Base-by-base conservation (phyloP, 2,113 vertebrate genomes). In the pig (Sus scrofa) region DNA sequence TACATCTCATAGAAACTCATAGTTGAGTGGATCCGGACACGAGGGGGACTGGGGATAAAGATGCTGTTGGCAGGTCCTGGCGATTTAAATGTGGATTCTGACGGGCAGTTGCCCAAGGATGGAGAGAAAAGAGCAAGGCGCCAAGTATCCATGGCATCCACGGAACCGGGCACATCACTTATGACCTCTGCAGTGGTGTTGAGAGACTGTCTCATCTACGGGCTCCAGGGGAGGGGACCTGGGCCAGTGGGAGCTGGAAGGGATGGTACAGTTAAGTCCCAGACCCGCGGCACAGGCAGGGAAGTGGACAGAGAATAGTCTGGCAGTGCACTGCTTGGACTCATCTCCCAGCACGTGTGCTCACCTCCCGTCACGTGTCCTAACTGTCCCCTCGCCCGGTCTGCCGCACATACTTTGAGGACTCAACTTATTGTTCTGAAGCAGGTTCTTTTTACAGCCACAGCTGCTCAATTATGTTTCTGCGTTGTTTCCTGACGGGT, bases 381-480 rank as follows among this genome's bases (percentile, higher is more conserved):
- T 74, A 26, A 30, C 67, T n/a, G 22, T 92, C 37, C 30, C 9
- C 0, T 86, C 85, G 81, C 60, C 19, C 0, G 9, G 83, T 65
- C 77, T 30, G 16, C 10, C 1, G 68, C 14, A 32, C 68, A 9
- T 13, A 58, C 71, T 96, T 86, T 74, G 22, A 81, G 83, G 83
- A 96, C 30, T 34, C 14, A 0, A 50, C 7, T 4, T 73, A 39
- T 87, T 86, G 7, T 20, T 94, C 50, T 24, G 70, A 97, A 93
- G 83, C 37, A 77, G 82, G 71, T 74, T 97, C 88, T 95, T 94
- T 98, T 96, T 97, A 89, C 70, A 96, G 92, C 71, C 85, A 77
- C 96, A 97, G 98, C 97, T 98, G 97, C 94, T 98, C 96, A 83
- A 75, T 98, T 98, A 94, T 65, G 50, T 97, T 98, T 97, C 63